Evolutionary conservation across 2,888 invertebrate species (phyloP), one percentile per base, ranked within the genome.

Genomic region (Lasioglossum pauxillum): DNA sequence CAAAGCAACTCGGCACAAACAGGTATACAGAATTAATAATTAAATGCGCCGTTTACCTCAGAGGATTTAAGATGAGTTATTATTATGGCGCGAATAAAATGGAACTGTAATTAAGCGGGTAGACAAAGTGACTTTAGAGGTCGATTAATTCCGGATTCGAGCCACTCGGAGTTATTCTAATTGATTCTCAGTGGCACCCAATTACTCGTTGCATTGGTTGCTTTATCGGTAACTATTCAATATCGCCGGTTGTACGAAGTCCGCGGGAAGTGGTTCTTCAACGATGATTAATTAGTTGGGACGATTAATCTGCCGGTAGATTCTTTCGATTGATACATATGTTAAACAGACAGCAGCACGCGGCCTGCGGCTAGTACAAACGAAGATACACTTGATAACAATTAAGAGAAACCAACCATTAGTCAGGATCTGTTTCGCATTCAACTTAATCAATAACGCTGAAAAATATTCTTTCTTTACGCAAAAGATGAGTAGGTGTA

Each of bases 121-220:
- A 19, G 44, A 49, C 78, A 81, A 82, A 82, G 78, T 69, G 72
- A 81, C 41, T 78, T 71, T 67, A 74, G 69, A 41, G 81, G 49
- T 76, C 81, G 81, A 82, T 86, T 85, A 86, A 86, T 85, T 85
- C 67, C 35, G 49, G 72, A 78, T 85, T 76, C 75, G 49, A 86
- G 76, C 49, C 74, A 57, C 75, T 78, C 41, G 38, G 74, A 84
- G 69, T 81, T 82, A 78, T 85, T 76, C 86, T 86, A 86, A 86
- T 85, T 85, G 85, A 82, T 79, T 79, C 67, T 73, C 69, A 76
- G 76, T 85, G 75, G 57, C 67, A 73, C 72, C 75, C 81, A 86
- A 86, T 85, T 81, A 85, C 69, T 81, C 76, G 76, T 53, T 73
- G 75, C 53, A 78, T 85, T 78, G 75, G 76, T 80, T 80, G 64